Base-by-base conservation (phyloP, 2,113 vertebrate genomes). In the Murina feae region DNA sequence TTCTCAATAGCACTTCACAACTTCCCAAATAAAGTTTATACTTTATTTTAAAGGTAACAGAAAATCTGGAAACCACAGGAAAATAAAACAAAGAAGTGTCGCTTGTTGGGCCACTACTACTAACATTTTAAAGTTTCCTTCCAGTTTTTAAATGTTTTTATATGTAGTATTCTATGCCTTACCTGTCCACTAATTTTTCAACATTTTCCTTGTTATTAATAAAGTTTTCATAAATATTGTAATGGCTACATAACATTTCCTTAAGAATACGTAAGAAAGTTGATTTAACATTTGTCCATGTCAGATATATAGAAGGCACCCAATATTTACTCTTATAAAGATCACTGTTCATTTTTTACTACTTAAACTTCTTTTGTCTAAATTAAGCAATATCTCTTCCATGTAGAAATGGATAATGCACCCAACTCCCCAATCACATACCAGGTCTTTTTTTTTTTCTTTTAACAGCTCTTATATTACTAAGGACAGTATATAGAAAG, bases 291-390 rank as follows among this genome's bases (percentile, higher is more conserved):
- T 80, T 80, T 72, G 21, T 17, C 11, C 58, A 30, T 47, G 42
- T 78, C 49, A 65, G n/a, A 89, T 86, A 86, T 18, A 35, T 84
- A 91, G 44, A 44, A 49, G 5, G 14, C 30, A 17, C 17, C 44
- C 20, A 80, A 63, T 72, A 30, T 93, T 86, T 42, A 84, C 9
- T 65, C 23, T 76, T 71, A 63, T 6, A 37, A 90, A 58, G 63
- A 94, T 76, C n/a, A 84, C 16, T 65, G 1, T 32, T 80, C 80
- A 35, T 37, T 84, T 91, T 82, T 74, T 6, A 55, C 16, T 68
- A 82, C 9, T 72, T 89, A 9, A 78, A 78, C 10, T 55, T 76
- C 87, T 95, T 93, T 20, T 97, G 92, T 96, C 60, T 94, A 87
- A 89, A 65, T 91, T 44, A 96, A 94, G 4, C 6, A 60, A 44